Base-by-base conservation (phyloP, 1,140 invertebrate species). In the Plectrocnemia conspersa region DNA sequence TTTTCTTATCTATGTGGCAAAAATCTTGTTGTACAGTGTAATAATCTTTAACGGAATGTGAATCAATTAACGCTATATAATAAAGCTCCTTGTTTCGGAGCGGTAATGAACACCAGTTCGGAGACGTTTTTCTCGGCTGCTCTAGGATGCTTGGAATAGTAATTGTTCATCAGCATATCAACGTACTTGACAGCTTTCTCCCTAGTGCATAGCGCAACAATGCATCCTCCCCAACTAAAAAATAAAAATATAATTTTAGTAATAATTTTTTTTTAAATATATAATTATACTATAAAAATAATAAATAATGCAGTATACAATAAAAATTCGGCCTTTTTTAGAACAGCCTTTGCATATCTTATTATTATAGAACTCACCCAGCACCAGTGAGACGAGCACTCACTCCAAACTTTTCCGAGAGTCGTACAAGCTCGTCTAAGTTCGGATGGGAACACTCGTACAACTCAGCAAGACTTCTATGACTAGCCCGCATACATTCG, bases 401-500 rank as follows among this genome's bases (percentile, higher is more conserved):
- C 16, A 89, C 75, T 25, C 87, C 84, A 47, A 81, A 76, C 40
- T 81, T 68, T 47, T 79, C 70, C n/a, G 91, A 91, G 36, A 88
- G 68, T 21, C 85, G 71, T 23, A 97, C 91, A 3, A 98, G 74
- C 42, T 75, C 73, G 71, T 99, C 93, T 48, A 99, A 76, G 63
- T 88, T 82, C 1, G 84, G 78, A 77, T 97, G 93, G 46, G 92
- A 97, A 71, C 96, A 99, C 69, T 98, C 91, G 68, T 97, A 99
- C 1, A 93, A 68, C 41, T 88, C 79, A 46, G 82, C 75, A 21
- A 97, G 81, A 66, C 92, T 97, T 1, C 76, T 66, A 69, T 99
- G 96, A 66, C 93, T 97, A 40, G 82, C 77, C 22, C 82, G 83
- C 93, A 99, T 97, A 3, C 98, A 75, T 41, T 74, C 66, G 7